These are phyloP conservation scores for Engystomops pustulosus DNA, from an alignment of 2,113 vertebrate species.

Conservation along the genomic window DNA sequence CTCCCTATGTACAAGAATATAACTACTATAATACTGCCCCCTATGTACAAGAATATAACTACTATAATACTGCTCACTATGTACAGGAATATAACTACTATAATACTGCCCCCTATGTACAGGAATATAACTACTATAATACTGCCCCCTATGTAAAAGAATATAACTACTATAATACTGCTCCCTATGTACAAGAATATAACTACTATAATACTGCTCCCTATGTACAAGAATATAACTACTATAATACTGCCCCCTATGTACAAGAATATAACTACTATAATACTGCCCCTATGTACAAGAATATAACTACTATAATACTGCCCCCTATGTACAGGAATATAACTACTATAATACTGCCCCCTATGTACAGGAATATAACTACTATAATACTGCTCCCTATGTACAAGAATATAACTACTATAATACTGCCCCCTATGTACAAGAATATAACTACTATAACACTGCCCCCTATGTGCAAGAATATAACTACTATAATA, in stretches of 20 bases:
- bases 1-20: background rate
- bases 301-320: background rate
- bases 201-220: slow-evolving; percentile 5
- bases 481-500: no score
- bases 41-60: slow-evolving; percentile 10
- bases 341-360: no score
- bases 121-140: no score
- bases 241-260: slow-evolving; percentile 14
- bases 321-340: no score
- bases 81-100: slow-evolving; percentile 5
- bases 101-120: slow-evolving; percentile 4
- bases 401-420: no score
- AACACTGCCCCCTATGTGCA: no score
- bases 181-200: slow-evolving; percentile 7
- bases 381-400: no score
- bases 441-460: no score
- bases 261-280: slow-evolving; percentile 1
- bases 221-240: slow-evolving; percentile 9
- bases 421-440: no score
- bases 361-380: no score
- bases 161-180: no score
- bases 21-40: background rate
- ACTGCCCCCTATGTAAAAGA: no score
- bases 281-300: background rate
- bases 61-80: slow-evolving; percentile 2